Percentiles rank a stretch among this genome's conserved stretches.
Evolutionary conservation across 1,140 invertebrate genomes (phyloP).

Genomic region (Oppia nitens): DNA sequence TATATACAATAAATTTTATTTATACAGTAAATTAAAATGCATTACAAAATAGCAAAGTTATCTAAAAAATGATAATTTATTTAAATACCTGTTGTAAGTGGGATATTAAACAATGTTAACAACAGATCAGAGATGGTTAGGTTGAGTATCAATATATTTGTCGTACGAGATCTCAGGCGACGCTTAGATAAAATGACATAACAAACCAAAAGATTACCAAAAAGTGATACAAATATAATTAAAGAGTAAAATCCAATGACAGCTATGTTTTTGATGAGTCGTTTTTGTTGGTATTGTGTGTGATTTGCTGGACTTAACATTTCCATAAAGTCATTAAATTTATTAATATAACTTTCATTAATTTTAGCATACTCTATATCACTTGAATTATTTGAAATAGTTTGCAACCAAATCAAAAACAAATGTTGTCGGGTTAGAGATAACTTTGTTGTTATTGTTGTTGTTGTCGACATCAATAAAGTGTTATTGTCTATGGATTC

Average conservation of each 20-base stretch:
- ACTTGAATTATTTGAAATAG: no score
- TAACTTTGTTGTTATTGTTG: no score
- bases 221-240: slow-evolving; percentile 28
- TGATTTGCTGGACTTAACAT: neutral
- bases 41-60: neutral
- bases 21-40: no score
- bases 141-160: slow-evolving; percentile 72
- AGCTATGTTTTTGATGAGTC: neutral
- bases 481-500: no score
- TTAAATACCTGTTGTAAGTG: slow-evolving; percentile 36
- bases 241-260: slow-evolving; percentile 24
- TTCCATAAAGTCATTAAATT: neutral
- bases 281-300: neutral
- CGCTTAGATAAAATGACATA: slow-evolving; percentile 26
- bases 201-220: slow-evolving; percentile 27
- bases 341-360: neutral
- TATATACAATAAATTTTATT: no score
- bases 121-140: slow-evolving; percentile 64
- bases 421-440: no score
- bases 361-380: neutral
- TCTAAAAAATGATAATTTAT: no score
- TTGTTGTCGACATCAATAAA: no score
- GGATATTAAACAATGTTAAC: slow-evolving; percentile 68
- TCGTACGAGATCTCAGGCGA: slow-evolving; percentile 40
- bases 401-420: no score